Evolutionary conservation across 2,113 vertebrate species (phyloP).

Genomic region (Actenoides hombroni): DNA sequence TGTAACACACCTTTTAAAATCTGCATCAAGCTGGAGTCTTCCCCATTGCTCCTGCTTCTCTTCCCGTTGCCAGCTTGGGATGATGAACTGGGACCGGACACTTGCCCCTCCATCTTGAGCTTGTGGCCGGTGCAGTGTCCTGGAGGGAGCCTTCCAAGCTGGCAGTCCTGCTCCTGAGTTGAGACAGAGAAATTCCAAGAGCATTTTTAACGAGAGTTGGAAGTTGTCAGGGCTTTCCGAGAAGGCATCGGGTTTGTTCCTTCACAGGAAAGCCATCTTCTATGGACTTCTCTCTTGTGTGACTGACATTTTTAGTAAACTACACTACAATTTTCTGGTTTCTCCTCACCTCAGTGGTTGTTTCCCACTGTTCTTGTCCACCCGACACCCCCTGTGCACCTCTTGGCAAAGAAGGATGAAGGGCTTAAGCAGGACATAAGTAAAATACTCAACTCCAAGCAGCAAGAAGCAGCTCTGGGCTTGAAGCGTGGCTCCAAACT

Average conservation of each 20-base stretch:
- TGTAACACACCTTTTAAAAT: not conserved
- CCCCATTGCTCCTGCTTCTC: not conserved
- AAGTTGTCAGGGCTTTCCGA: not conserved
- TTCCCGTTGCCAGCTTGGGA: not conserved
- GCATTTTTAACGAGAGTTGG: not conserved
- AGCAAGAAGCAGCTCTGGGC: not conserved
- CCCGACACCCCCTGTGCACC: no score
- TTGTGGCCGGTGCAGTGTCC: not conserved
- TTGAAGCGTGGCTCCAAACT: not conserved
- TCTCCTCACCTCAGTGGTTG: not conserved
- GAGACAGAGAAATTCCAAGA: not conserved
- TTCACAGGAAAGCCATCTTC: not conserved
- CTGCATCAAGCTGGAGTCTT: not conserved
- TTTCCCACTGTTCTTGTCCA: not conserved
- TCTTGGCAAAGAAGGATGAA: not conserved
- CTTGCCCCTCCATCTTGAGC: accelerated
- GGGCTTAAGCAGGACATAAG: not conserved
- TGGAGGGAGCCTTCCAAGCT: not conserved
- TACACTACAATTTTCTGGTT: accelerated
- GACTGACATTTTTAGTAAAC: not conserved
- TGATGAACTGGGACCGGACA: accelerated
- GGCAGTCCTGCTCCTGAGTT: not conserved
- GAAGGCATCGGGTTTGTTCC: not conserved
- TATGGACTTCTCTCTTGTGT: not conserved
- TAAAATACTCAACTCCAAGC: not conserved